Conservation (phyloP, 2,888 invertebrate species). For the Sclerodermus sp. region DNA sequence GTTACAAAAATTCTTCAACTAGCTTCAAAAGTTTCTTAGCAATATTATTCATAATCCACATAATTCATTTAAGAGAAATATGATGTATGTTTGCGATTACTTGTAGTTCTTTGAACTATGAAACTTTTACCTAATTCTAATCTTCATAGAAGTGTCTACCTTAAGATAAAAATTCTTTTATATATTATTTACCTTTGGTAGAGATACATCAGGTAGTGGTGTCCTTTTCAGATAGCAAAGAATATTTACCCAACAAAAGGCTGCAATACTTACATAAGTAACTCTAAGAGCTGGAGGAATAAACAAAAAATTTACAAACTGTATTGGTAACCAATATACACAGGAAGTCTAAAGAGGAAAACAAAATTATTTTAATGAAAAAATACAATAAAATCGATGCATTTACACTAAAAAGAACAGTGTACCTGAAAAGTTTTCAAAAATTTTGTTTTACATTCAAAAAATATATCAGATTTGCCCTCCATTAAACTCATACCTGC, state of each 20-base stretch:
- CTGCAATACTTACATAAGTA: conserved; percentile 75
- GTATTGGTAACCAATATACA: conserved; percentile 81
- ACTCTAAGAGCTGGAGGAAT: conserved; percentile 75
- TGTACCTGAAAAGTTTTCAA: conserved; percentile 63
- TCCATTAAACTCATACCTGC: conserved; percentile 78
- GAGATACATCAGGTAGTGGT: conserved; percentile 13
- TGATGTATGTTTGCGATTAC: too few species aligned
- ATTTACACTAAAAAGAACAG: not conserved
- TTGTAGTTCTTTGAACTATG: too few species aligned
- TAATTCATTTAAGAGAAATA: too few species aligned
- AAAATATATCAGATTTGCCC: conserved; percentile 68
- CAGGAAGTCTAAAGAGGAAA: conserved; percentile 66
- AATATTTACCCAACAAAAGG: conserved; percentile 84
- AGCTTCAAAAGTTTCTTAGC: too few species aligned
- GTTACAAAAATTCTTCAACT: too few species aligned
- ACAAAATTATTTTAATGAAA: not conserved
- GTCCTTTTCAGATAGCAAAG: conserved; percentile 73
- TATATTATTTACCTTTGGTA: conserved; percentile 7
- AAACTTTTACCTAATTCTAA: too few species aligned
- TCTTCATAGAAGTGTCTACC: too few species aligned
- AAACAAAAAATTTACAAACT: conserved; percentile 75
- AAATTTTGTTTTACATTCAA: conserved; percentile 74
- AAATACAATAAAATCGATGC: too few species aligned
- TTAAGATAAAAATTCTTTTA: not conserved
- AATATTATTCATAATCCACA: too few species aligned